Evolutionary conservation across 2,797 vertebrate genomes (phyloP).

Genomic region (Meriones psammophilus): DNA sequence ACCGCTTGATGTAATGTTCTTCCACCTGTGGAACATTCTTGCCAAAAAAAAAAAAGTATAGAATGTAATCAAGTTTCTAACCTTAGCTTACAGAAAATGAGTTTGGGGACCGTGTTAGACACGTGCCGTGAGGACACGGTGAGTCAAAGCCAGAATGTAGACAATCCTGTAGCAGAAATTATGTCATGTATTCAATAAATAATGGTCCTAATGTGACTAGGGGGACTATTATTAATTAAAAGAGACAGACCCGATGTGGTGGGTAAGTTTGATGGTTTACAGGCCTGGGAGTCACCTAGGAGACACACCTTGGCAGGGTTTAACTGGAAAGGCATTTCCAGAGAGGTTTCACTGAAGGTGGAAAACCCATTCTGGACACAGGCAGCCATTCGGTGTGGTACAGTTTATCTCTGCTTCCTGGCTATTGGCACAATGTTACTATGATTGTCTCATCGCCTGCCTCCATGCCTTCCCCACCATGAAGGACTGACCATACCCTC

Average conservation of each 20-base stretch:
- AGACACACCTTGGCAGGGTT: background rate
- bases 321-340: background rate
- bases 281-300: background rate
- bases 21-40: slow-evolving; percentile 40
- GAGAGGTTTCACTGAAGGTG: background rate
- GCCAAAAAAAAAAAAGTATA: background rate
- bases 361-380: background rate
- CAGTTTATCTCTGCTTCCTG: background rate
- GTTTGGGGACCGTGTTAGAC: background rate
- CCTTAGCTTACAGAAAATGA: slow-evolving; percentile 43
- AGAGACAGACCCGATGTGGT: background rate
- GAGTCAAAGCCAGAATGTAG: slow-evolving; percentile 9
- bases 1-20: background rate
- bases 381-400: background rate
- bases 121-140: background rate
- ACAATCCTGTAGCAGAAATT: background rate
- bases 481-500: background rate
- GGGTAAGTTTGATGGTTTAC: background rate
- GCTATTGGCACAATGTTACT: background rate
- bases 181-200: background rate
- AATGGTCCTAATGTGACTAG: background rate
- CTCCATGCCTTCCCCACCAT: background rate
- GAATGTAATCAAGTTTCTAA: slow-evolving; percentile 44
- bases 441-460: background rate
- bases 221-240: background rate